These are phyloP conservation scores for Leptopilina drosophilae DNA, from an alignment of 2,888 invertebrate genomes.

Conservation along the genomic window DNA sequence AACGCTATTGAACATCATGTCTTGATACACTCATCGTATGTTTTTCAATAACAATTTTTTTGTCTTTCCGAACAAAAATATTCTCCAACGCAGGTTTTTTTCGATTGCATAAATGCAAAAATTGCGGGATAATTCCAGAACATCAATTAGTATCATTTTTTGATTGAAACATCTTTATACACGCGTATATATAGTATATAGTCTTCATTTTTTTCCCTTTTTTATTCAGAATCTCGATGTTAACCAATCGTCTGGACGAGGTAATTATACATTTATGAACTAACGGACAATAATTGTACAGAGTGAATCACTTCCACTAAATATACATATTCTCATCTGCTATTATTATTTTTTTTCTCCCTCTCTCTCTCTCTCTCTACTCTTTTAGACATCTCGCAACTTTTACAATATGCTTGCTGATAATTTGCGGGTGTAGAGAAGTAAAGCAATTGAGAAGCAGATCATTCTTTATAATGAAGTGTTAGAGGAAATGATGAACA, in stretches of 20 bases:
- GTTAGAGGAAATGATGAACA: not conserved
- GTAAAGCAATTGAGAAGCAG: constrained; percentile 7
- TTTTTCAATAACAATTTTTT: too few relatives aligned
- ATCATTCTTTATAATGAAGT: constrained; percentile 24
- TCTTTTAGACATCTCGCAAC: not conserved
- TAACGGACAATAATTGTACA: constrained; percentile 18
- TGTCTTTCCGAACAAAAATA: not conserved
- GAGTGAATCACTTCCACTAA: constrained; percentile 25
- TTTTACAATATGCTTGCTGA: constrained; percentile 7
- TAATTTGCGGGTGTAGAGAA: constrained; percentile 10
- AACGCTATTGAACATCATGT: too few relatives aligned
- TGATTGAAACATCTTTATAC: not conserved
- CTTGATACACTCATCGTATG: too few relatives aligned
- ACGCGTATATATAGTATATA: too few relatives aligned
- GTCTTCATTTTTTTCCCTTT: not conserved
- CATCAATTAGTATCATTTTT: constrained; percentile 17
- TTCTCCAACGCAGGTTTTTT: not conserved
- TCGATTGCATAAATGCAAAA: not conserved
- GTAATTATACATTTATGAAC: constrained; percentile 36
- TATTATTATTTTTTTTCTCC: not conserved
- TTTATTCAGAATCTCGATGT: constrained; percentile 5
- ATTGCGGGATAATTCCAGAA: constrained; percentile 11
- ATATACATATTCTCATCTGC: not conserved
- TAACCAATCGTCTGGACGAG: constrained; percentile 16
- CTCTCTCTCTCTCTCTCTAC: not conserved